Percentiles rank a stretch among this genome's conserved stretches.
Conservation (phyloP, 2,113 vertebrate species). For the Centrocercus urophasianus region DNA sequence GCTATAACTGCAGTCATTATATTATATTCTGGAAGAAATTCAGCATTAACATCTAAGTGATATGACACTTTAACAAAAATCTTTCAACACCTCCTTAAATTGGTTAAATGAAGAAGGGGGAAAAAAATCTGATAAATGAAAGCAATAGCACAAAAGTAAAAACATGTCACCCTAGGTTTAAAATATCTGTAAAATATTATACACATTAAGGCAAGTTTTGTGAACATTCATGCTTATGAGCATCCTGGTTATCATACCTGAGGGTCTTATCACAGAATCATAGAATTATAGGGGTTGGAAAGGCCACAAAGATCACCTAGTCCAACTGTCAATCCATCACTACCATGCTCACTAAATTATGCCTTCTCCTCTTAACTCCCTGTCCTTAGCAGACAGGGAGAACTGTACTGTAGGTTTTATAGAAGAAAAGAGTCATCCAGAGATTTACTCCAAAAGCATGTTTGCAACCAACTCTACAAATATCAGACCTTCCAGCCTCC, state of each 20-base stretch:
- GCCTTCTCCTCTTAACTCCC: background rate
- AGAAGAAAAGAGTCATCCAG: background rate
- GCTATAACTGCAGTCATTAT: background rate
- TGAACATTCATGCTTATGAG: background rate
- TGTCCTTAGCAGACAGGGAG: background rate
- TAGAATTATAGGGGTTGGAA: no score
- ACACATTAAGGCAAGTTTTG: background rate
- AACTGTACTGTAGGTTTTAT: background rate
- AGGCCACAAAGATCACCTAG: no score
- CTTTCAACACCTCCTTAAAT: constrained; percentile 6
- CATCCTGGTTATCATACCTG: background rate
- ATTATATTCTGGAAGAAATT: constrained; percentile 34
- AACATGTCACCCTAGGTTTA: background rate
- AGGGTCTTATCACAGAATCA: background rate
- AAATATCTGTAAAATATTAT: background rate
- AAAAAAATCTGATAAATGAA: background rate
- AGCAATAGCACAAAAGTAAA: background rate
- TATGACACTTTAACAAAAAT: constrained; percentile 6
- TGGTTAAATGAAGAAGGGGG: background rate
- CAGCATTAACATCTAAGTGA: background rate
- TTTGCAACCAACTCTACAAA: background rate
- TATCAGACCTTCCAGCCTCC: background rate
- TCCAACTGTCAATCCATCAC: no score
- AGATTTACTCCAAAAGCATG: background rate
- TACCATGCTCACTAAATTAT: no score